These are phyloP conservation scores for Amphimedon queenslandica DNA, from an alignment of 37 sponge, comb jelly and placozoan genomes.

Conservation along the genomic window DNA sequence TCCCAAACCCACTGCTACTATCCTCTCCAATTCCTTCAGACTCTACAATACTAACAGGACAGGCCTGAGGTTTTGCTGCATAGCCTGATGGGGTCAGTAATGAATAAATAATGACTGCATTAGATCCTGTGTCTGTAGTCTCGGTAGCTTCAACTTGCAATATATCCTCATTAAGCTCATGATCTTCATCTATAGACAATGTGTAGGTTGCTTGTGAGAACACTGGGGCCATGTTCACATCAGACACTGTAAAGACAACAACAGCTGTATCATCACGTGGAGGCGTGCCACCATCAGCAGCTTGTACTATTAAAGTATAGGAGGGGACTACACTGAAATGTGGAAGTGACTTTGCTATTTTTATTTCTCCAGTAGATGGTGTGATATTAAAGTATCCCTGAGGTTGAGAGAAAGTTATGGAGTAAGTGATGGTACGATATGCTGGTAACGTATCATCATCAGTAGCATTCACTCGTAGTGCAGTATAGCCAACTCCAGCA, in stretches of 20 bases:
- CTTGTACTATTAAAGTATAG: conserved; percentile 26
- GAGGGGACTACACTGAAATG: neutral
- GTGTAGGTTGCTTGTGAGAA: conserved; percentile 22
- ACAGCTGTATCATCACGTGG: neutral
- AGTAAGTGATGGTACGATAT: conserved; percentile 28
- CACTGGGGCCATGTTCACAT: conserved; percentile 46
- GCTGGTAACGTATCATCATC: conserved; percentile 30
- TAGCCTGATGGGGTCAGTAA: conserved; percentile 2
- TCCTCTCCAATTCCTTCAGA: neutral
- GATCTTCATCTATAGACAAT: conserved; percentile 33
- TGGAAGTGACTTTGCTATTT: neutral
- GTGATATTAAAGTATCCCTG: conserved; percentile 32
- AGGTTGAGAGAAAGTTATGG: conserved; percentile 1
- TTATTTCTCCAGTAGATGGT: conserved; percentile 28
- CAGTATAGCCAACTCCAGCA: conserved; percentile 2
- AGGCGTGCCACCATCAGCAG: conserved; percentile 26
- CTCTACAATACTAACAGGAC: neutral
- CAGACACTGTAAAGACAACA: conserved; percentile 40
- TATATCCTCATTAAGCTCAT: neutral
- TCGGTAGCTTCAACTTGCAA: conserved; percentile 53
- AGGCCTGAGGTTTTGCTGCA: neutral
- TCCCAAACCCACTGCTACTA: neutral
- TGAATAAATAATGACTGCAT: conserved; percentile 35
- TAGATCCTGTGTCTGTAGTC: conserved; percentile 36
- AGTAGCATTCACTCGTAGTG: conserved; percentile 28